Evolutionary conservation across 2,797 vertebrate genomes (phyloP).

Genomic region (Malurus leucopterus): DNA sequence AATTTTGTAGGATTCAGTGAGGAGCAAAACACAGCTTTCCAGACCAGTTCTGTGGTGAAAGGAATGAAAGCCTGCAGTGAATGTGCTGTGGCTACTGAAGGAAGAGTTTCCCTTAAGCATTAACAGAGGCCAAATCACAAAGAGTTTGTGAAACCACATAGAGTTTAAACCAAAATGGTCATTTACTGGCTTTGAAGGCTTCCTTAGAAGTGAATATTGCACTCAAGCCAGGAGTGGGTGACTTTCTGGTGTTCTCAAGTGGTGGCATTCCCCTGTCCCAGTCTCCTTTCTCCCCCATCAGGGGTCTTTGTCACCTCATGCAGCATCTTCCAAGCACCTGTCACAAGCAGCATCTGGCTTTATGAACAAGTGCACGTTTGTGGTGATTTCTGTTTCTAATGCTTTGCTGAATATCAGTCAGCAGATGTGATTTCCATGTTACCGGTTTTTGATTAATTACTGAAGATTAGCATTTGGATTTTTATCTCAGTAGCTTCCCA

Average conservation of each 20-base stretch:
- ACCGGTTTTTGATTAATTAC: background rate
- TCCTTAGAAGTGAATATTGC: background rate
- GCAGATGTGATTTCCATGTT: background rate
- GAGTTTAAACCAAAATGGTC: background rate
- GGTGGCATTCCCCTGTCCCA: background rate
- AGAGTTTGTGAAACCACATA: background rate
- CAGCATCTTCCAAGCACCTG: background rate
- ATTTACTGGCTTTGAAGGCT: background rate
- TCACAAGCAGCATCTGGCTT: background rate
- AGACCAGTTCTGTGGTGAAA: background rate
- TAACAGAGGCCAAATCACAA: background rate
- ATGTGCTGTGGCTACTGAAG: background rate
- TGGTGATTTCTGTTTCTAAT: background rate
- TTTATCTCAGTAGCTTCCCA: background rate
- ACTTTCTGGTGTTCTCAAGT: background rate
- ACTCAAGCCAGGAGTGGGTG: background rate
- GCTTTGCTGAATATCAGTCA: background rate
- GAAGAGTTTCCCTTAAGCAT: background rate
- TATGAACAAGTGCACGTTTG: background rate
- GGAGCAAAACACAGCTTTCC: background rate
- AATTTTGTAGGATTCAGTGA: background rate
- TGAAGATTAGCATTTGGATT: background rate
- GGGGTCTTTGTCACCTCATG: rapidly evolving
- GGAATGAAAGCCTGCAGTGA: background rate
- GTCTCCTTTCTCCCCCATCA: background rate